Evolutionary conservation across 2,113 vertebrate genomes (phyloP).

Genomic region (Taxidea taxus): DNA sequence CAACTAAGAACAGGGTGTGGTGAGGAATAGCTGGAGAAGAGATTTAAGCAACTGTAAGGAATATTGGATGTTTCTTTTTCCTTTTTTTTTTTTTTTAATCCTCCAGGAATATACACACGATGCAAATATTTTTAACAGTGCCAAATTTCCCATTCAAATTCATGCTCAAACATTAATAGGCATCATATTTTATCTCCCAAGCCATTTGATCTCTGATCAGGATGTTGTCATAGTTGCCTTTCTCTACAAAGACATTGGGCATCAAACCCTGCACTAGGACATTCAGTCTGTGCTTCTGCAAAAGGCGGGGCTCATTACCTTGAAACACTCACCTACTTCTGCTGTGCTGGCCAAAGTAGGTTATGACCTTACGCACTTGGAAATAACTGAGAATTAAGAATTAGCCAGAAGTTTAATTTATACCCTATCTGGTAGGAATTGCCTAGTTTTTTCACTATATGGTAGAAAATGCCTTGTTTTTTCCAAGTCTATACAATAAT

Average conservation of each 20-base stretch:
- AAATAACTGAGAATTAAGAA: not conserved
- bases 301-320: not conserved
- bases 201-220: not conserved
- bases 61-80: not conserved
- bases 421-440: not conserved
- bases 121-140: conserved; percentile 2
- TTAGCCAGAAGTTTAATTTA: not conserved
- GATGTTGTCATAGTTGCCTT: not conserved
- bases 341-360: not conserved
- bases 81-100: no score
- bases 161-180: not conserved
- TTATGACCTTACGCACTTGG: not conserved
- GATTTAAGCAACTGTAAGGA: not conserved
- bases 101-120: not conserved
- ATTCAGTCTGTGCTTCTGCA: not conserved
- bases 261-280: not conserved
- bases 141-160: not conserved
- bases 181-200: not conserved
- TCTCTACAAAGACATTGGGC: not conserved
- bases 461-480: not conserved
- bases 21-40: not conserved
- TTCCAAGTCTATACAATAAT: not conserved
- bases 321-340: not conserved
- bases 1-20: not conserved
- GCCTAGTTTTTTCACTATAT: no score